phyloP scores from a whole-genome alignment of 2,113 vertebrate genomes.

The Oreochromis tanganicae region DNA sequence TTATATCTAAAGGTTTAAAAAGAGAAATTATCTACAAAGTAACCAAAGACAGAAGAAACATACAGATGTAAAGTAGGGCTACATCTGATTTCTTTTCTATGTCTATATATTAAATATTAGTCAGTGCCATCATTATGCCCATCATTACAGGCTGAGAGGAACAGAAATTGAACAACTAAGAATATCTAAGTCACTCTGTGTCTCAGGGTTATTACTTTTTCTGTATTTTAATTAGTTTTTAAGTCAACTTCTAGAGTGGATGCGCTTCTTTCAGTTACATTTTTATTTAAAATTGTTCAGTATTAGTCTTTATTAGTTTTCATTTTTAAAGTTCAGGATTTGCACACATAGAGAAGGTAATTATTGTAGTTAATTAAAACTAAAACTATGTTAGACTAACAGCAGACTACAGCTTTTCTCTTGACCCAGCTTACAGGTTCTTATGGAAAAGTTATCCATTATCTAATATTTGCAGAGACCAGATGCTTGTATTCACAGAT shows the following conservation, averaged over 20 bases:
- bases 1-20: not conserved
- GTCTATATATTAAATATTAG: not conserved
- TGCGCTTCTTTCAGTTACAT: not conserved
- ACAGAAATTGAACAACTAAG: not conserved
- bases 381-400: not conserved
- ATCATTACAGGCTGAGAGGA: not conserved
- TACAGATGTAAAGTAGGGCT: not conserved
- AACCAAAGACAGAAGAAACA: not conserved
- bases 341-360: not conserved
- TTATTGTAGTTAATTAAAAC: not conserved
- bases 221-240: not conserved
- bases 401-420: not conserved
- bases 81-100: not conserved
- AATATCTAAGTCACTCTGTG: not conserved
- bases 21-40: not conserved
- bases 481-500: not conserved
- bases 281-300: not conserved
- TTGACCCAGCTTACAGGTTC: not conserved
- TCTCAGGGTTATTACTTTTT: not conserved
- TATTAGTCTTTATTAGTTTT: not conserved
- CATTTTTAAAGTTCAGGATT: not conserved
- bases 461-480: not conserved
- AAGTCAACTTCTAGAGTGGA: not conserved
- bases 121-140: not conserved
- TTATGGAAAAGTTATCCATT: not conserved